Evolutionary conservation across 2,797 vertebrate species (phyloP).

Genomic region (Brachyalestes nurse): DNA sequence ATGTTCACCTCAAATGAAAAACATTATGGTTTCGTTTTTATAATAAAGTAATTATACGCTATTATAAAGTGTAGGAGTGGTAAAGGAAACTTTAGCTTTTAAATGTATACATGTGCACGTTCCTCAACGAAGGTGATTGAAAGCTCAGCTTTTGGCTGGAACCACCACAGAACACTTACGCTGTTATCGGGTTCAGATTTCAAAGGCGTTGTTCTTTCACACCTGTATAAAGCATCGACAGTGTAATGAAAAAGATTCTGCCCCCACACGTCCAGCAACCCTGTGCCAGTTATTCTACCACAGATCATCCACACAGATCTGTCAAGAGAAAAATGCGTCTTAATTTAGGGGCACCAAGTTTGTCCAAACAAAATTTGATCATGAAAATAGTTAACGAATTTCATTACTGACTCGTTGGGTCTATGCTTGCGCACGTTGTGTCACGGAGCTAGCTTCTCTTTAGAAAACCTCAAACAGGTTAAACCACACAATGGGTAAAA

Average conservation of each 20-base stretch:
- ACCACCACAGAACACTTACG: background rate
- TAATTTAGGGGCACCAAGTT: background rate
- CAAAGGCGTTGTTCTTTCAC: constrained; percentile 3
- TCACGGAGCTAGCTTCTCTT: no score
- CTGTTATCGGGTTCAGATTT: constrained; percentile 34
- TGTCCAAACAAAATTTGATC: no score
- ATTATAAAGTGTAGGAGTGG: background rate
- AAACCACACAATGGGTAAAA: no score
- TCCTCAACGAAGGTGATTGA: background rate
- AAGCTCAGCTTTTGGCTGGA: background rate
- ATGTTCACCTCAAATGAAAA: background rate
- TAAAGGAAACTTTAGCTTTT: background rate
- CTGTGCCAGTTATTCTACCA: background rate
- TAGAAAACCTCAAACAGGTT: no score
- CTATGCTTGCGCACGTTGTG: no score
- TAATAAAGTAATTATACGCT: background rate
- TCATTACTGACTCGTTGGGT: no score
- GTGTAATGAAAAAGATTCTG: constrained; percentile 21
- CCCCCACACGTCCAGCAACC: constrained; percentile 29
- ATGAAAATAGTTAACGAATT: no score
- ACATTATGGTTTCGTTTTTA: background rate
- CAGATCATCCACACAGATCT: background rate
- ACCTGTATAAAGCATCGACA: constrained; percentile 20
- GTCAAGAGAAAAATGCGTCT: no score
- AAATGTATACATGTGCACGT: background rate